phyloP scores from a whole-genome alignment of 2,888 invertebrate species.

The Dorcus hopei region DNA sequence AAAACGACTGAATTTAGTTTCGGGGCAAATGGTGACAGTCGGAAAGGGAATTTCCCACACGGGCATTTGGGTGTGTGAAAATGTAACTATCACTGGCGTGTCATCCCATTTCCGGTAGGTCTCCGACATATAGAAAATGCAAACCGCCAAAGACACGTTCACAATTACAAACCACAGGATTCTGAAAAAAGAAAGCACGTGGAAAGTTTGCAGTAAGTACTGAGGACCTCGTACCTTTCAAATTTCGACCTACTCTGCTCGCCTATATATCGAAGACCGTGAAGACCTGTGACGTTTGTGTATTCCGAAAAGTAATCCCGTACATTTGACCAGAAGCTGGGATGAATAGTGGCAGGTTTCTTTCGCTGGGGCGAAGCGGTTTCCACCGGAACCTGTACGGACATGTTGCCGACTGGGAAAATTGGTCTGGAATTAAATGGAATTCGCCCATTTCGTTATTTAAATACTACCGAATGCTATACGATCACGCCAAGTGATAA shows the following conservation, averaged over 20 bases:
- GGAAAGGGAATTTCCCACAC: conserved; percentile 57
- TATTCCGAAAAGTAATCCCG: conserved; percentile 37
- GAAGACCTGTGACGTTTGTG: conserved; percentile 42
- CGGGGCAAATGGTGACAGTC: conserved; percentile 40
- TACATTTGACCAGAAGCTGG: no score
- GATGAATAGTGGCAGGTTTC: no score
- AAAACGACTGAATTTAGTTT: not conserved
- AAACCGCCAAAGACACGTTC: conserved; percentile 59
- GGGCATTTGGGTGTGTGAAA: conserved; percentile 67
- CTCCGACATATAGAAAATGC: conserved; percentile 59
- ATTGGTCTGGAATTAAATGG: no score
- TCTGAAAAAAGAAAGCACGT: no score
- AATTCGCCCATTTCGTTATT: no score
- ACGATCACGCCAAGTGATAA: no score
- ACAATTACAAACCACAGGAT: conserved; percentile 59
- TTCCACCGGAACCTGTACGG: no score
- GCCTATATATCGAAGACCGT: conserved; percentile 47
- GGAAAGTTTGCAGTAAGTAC: conserved; percentile 4
- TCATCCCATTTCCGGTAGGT: conserved; percentile 70
- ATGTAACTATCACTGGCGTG: conserved; percentile 70
- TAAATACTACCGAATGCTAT: no score
- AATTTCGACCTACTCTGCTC: conserved; percentile 41
- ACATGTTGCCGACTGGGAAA: no score
- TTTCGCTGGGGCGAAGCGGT: no score
- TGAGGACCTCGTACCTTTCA: conserved; percentile 50